These are phyloP conservation scores for Limnodromus scolopaceus DNA, from an alignment of 2,797 vertebrate genomes.

Conservation along the genomic window DNA sequence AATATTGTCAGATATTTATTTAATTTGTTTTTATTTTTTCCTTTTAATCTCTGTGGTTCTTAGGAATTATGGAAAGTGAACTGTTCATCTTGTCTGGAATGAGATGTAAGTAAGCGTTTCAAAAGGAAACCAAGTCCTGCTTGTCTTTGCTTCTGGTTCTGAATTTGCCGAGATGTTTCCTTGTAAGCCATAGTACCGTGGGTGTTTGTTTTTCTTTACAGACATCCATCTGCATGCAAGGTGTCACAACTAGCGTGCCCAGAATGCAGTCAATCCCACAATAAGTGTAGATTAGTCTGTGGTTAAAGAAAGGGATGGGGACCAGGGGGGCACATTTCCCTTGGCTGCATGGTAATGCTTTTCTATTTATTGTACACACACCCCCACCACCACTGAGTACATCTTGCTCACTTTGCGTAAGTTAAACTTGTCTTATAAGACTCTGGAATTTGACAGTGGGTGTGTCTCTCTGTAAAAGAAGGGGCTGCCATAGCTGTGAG, in stretches of 20 bases:
- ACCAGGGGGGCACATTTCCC: accelerated
- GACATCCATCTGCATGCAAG: neutral
- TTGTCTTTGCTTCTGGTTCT: neutral
- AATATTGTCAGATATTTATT: neutral
- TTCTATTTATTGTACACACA: neutral
- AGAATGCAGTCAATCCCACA: neutral
- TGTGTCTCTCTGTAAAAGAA: neutral
- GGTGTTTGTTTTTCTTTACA: neutral
- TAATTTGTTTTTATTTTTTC: neutral
- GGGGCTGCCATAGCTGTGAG: neutral
- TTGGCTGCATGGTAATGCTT: neutral
- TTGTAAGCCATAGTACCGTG: neutral
- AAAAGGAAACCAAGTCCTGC: neutral
- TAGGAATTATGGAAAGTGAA: neutral
- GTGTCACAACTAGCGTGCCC: too few relatives aligned
- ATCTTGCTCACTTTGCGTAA: neutral
- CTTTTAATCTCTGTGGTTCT: neutral
- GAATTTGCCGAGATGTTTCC: neutral
- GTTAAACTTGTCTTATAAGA: neutral
- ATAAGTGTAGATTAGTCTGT: neutral
- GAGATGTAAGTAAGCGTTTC: neutral
- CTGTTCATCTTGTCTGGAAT: neutral
- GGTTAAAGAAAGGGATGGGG: neutral
- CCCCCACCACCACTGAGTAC: too few relatives aligned
- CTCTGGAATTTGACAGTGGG: neutral